Base-by-base conservation (phyloP, 2,888 invertebrate genomes). In the Dyspetes luteomarginatus region DNA sequence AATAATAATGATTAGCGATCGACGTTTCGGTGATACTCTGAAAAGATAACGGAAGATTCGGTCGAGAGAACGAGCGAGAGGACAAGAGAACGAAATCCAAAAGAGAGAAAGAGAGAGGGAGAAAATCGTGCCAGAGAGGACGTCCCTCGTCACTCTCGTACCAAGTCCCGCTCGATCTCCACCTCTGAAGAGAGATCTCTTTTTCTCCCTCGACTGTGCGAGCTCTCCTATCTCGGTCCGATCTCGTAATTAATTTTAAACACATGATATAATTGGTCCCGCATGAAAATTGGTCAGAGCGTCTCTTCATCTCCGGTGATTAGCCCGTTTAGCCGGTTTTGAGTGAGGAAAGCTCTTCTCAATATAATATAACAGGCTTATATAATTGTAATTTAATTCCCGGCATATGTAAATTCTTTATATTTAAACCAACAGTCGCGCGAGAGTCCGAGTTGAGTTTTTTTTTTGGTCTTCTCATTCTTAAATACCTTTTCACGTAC, bases 211-310 rank as follows among this genome's bases (percentile, higher is more conserved):
- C 74, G 67, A 82, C 73, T 77, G 77, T 64, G 64, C 48, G 50
- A 65, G 79, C 72, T 69, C 76, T 79, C 83, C 81, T 90, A 90
- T 90, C 90, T 87, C 83, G 81, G 83, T 64, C 83, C 87, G 88
- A 90, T 90, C 89, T 89, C 88, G 87, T 90, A 90, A 90, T 90
- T 90, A 90, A 90, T 90, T 90, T 90, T 90, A 90, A 90, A 90
- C 89, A 89, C 89, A 89, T 82, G 82, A 89, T 90, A 90, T 90
- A 90, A 90, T 90, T 90, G 90, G 89, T 85, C 85, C 86, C 83
- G 79, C 69, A 86, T 86, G 88, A 87, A 88, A 88, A 88, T 89
- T 88, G 86, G 84, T 85, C 86, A 82, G 83, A 64, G 81, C 78
- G 83, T 82, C 82, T 81, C 82, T 82, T 80, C 82, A 77, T 80